Conservation (phyloP, 1,140 invertebrate genomes). For the Drosophila pallidifrons region DNA sequence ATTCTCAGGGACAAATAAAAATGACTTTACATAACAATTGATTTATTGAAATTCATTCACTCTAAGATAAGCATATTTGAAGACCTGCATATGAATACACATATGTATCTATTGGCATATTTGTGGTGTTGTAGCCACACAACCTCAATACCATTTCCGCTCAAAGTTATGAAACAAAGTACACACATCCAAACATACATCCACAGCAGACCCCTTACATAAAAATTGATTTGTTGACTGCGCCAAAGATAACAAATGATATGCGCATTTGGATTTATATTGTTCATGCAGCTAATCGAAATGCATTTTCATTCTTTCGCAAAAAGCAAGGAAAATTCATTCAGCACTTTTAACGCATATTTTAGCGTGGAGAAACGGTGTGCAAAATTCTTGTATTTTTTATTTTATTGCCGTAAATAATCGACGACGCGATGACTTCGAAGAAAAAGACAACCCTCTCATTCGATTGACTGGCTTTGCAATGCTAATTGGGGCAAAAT, state of each 20-base stretch:
- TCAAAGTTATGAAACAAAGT: conserved; percentile 69
- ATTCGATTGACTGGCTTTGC: conserved; percentile 1
- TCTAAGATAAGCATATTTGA: background rate
- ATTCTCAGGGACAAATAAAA: background rate
- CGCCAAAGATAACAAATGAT: conserved; percentile 51
- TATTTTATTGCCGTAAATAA: conserved; percentile 15
- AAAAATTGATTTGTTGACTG: conserved; percentile 46
- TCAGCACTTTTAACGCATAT: conserved; percentile 34
- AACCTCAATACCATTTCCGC: conserved; percentile 75
- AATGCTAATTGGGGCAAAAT: conserved; percentile 7
- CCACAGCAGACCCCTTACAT: conserved; percentile 59
- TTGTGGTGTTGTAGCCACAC: conserved; percentile 9
- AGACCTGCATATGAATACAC: background rate
- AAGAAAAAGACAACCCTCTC: background rate
- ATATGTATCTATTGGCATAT: background rate
- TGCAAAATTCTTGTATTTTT: background rate
- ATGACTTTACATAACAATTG: conserved; percentile 12
- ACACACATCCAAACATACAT: conserved; percentile 8
- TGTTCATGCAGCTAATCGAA: conserved; percentile 20
- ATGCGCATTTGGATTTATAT: conserved; percentile 62
- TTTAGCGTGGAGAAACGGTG: conserved; percentile 11
- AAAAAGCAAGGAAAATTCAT: conserved; percentile 63
- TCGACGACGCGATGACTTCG: background rate
- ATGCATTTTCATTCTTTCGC: conserved; percentile 60
- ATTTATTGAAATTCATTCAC: background rate